Base-by-base conservation (phyloP, 2,113 vertebrate species). In the Serilophus lunatus region DNA sequence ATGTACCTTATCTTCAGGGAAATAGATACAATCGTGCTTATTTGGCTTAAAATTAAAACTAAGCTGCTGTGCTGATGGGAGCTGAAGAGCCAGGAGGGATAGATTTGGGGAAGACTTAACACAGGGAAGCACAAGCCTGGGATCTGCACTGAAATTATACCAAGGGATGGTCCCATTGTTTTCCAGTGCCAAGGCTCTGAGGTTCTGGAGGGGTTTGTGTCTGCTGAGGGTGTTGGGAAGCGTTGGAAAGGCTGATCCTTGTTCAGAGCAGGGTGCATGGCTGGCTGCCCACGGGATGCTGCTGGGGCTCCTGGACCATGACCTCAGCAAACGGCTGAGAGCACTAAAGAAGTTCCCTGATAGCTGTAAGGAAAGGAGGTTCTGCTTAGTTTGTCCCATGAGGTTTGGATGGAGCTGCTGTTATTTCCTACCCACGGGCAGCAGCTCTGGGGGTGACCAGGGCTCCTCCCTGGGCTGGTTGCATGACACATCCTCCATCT, bases 1-100 rank as follows among this genome's bases (percentile, higher is more conserved):
- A 71, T 89, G 77, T 3, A 26, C 78, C 76, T 96, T 92, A 91
- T 93, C 92, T 95, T 80, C 56, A 14, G 91, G 92, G 93, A 87
- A 90, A 71, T 31, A 85, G 92, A 97, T 95, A 75, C 56, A 57
- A 96, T 95, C 76, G 0, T 54, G 77, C 86, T 93, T 92, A 82
- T 77, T 95, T 85, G 92, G 86, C 91, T 93, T 79, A 88, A 95
- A 95, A 96, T 93, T 94, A 93, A 91, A 93, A 93, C 87, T 57
- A 56, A 86, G 87, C 93, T 81, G 26, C 76, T 79, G 4, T 2
- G 35, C 61, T 7, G 33, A 71, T 49, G 92, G 0, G 25, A 83
- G 89, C 80, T 59, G 85, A 61, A 77, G 68, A 94, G 76, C 69
- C 80, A 45, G 70, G 75, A 88, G 94, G 92, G 91, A 63, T 85